Evolutionary conservation across 2,113 vertebrate species (phyloP), one percentile per base, ranked within the genome.

Genomic region (Chaenogobius annularis): DNA sequence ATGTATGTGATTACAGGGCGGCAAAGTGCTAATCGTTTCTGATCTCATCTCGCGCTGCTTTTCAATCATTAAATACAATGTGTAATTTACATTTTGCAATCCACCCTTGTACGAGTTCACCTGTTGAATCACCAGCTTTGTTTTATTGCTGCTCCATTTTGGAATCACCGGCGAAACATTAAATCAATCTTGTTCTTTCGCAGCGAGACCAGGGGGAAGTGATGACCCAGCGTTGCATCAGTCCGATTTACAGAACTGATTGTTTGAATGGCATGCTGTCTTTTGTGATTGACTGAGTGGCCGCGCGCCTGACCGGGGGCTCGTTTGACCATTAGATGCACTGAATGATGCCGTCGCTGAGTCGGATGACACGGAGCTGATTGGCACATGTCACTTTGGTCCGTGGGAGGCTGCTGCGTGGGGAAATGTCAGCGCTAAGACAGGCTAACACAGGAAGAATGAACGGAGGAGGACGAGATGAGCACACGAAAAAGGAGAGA

Each of bases 331-430:
- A 65, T 37, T 80, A 82, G 81, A 78, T 73, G 59, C 67, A 62
- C 72, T 15, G 81, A 78, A 72, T 73, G 78, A 79, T 50, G 85
- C 81, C 79, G 74, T 81, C 83, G 75, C 65, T 64, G 35, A 58
- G 55, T 23, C 40, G 10, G 44, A 37, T 54, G 73, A 81, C 74
- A 69, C 9, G 3, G 48, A 46, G 61, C 72, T 71, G 79, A 88
- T 44, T 79, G 79, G 72, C 86, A 80, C 77, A 68, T 83, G 88
- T 79, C 79, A 75, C 65, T n/a, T 54, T 52, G 66, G 86, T 50
- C 31, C 0, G 80, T 74, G 72, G 82, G 85, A 76, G 84, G 83
- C 71, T 70, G 4, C 10, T 4, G 11, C 37, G 22, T 70, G 66
- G 64, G 72, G 70, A 54, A 61, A 62, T 70, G 55, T 31, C 47